phyloP scores from a whole-genome alignment of 2,797 vertebrate species.

The Nyctibius grandis region DNA sequence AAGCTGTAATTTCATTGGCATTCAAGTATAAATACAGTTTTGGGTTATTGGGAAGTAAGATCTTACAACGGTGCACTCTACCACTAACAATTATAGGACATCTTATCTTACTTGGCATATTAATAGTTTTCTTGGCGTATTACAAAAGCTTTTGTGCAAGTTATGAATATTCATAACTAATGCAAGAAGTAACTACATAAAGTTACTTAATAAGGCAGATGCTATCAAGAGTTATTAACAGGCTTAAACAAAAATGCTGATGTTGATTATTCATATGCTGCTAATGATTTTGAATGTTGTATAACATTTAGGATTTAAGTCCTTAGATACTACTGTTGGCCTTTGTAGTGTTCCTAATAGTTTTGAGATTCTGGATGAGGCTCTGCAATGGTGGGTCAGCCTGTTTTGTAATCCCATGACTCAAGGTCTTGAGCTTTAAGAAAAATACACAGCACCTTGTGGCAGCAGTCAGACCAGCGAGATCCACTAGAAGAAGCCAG shows the following conservation, averaged over 20 bases:
- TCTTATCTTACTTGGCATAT: background rate
- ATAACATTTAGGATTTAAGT: background rate
- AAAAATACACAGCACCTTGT: background rate
- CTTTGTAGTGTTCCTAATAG: background rate
- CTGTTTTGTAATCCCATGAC: background rate
- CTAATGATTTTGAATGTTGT: background rate
- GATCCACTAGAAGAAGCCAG: background rate
- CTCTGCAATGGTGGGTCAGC: background rate
- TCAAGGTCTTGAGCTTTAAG: background rate
- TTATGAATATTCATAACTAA: background rate
- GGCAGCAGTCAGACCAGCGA: background rate
- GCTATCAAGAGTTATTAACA: background rate
- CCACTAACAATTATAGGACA: accelerated
- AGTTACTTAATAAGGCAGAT: background rate
- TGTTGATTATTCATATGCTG: background rate
- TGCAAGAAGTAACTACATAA: background rate
- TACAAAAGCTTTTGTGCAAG: background rate
- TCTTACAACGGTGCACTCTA: accelerated
- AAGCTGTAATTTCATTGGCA: background rate
- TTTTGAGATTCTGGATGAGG: background rate
- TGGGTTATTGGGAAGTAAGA: background rate
- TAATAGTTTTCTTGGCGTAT: background rate
- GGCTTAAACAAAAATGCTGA: background rate
- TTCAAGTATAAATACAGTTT: background rate
- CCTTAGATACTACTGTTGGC: background rate